Base-by-base conservation (phyloP, 1,140 invertebrate genomes). In the Polypedilum vanderplanki region DNA sequence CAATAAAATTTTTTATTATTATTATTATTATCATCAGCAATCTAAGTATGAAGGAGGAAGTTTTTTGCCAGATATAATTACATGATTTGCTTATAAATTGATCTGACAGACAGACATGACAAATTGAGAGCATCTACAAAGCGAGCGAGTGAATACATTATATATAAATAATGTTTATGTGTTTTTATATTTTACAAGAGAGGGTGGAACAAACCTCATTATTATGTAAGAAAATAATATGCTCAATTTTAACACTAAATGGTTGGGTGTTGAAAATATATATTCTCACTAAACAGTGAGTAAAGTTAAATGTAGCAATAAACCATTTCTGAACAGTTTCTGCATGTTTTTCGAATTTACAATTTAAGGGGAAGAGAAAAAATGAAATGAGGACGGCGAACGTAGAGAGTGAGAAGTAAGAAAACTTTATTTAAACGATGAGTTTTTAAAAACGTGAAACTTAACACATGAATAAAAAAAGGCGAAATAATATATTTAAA, bases 211-310 rank as follows among this genome's bases (percentile, higher is more conserved):
- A 33, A 57, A 57, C 46, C 46, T 57, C 46, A 12, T 57, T 57
- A 57, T 57, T 57, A 57, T 57, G 46, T 57, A 57, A 57, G 24
- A 33, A 57, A 57, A 57, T 57, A 57, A 57, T 57, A 57, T 57
- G 46, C 46, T 57, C 46, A 57, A 57, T 57, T 57, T 57, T 57
- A 57, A 57, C 46, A 57, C 46, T 57, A 57, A 57, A 57, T 57
- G 46, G 46, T 57, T 57, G 46, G 46, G 46, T 57, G 46, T 57
- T 57, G 46, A 57, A 57, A 57, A 57, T 57, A 57, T 57, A 57
- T 57, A 57, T 57, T 57, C 24, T 33, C 46, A 57, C 46, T 57
- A 57, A 57, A 57, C 46, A 57, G 46, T 57, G n/a, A 57, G 46
- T 57, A 57, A 57, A 57, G 46, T 57, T 33, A 57, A 57, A 57